Percentiles rank a stretch among this genome's conserved stretches.
Conservation (phyloP, 2,797 vertebrate genomes). For the Botia kubotai region DNA sequence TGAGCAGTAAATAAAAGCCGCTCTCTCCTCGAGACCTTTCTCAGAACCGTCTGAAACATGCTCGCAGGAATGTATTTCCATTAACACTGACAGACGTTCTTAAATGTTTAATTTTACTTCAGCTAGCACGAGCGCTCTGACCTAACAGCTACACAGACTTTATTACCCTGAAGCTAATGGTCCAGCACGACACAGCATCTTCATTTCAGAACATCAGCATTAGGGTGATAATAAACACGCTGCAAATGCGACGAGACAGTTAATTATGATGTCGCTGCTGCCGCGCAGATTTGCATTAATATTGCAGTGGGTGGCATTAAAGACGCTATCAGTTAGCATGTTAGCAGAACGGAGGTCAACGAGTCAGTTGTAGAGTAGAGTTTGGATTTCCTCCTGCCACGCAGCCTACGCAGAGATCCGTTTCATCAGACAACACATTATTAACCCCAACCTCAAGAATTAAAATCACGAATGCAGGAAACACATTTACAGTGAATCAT, state of each 20-base stretch:
- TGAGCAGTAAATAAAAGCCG: conserved; percentile 46
- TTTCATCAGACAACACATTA: conserved; percentile 47
- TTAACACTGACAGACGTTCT: conserved; percentile 59
- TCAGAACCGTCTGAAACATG: conserved; percentile 20
- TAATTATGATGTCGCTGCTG: conserved; percentile 55
- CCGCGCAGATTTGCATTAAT: conserved; percentile 63
- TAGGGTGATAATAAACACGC: conserved; percentile 69
- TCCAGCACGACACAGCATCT: conserved; percentile 59
- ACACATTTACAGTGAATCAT: not conserved
- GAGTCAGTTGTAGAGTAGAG: not conserved
- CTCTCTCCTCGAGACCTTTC: conserved; percentile 24
- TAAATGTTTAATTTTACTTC: conserved; percentile 48
- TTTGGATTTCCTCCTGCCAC: not conserved
- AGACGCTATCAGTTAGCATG: conserved; percentile 18
- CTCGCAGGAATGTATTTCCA: conserved; percentile 39
- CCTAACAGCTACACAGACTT: conserved; percentile 57
- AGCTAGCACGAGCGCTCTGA: conserved; percentile 52
- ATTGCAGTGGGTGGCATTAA: conserved; percentile 56
- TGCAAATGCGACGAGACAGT: conserved; percentile 60
- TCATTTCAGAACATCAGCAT: conserved; percentile 69
- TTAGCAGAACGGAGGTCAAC: not conserved
- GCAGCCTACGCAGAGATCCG: conserved; percentile 11
- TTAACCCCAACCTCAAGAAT: conserved; percentile 53
- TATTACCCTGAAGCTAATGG: conserved; percentile 67
- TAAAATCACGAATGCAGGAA: conserved; percentile 22